Base-by-base conservation (phyloP, 2,113 vertebrate genomes). In the Raja brachyura region DNA sequence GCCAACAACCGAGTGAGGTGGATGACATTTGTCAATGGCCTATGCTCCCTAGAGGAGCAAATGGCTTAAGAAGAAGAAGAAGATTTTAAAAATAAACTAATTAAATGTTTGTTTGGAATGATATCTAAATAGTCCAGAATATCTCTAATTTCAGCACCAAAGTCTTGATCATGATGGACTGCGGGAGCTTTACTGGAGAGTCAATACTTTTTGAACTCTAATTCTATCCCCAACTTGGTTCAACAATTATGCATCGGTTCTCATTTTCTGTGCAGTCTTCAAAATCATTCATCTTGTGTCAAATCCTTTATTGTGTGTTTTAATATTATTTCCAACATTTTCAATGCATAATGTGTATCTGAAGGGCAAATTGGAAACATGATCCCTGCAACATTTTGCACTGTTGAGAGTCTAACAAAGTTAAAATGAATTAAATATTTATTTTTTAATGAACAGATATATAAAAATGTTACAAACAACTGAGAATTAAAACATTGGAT, bases 151-250 rank as follows among this genome's bases (percentile, higher is more conserved):
- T 68, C 16, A 68, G 9, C 66, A 68, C 14, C 18, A 22, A 73
- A 18, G 18, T 73, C 70, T 20, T 20, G 22, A 73, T 16, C 14
- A 3, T 73, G 18, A 10, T 10, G 63, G 63, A 66, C 4, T 66
- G 63, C 4, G 63, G 14, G 18, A 73, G 70, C 5, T 73, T 73
- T 73, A 73, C 4, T 16, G 70, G 4, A 73, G 70, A 73, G 70
- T 18, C n/a, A 88, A 88, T 61, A 61, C 25, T 66, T 88, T 88
- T n/a, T n/a, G n/a, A 86, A 86, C 25, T 86, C 81, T 7, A 25
- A 61, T 61, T 86, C 56, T 63, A 88, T 63, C 25, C n/a, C 28
- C 59, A 14, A 63, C 56, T n/a, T 63, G 6, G 18, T 81, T 5
- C 39, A 81, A 81, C 20, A 81, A 56, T 81, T 56, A 14, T 56